phyloP scores from a whole-genome alignment of 2,888 invertebrate species.

The Deroplatys truncata region DNA sequence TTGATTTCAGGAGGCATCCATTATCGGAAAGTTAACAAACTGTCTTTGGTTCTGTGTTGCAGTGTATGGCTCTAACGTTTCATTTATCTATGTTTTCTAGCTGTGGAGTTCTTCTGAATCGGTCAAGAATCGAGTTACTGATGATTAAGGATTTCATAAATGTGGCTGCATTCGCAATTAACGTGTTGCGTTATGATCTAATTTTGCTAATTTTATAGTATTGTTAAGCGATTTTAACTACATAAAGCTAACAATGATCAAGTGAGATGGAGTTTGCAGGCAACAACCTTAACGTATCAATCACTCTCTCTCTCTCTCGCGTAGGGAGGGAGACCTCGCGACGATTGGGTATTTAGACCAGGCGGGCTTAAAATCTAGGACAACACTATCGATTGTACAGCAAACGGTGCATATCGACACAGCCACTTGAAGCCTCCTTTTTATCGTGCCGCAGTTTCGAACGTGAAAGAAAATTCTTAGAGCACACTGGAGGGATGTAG shows the following conservation, averaged over 20 bases:
- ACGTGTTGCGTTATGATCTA: no score
- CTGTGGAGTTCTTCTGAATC: no score
- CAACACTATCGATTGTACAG: not conserved
- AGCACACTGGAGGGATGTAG: not conserved
- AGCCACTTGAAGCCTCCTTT: not conserved
- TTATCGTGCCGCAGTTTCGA: not conserved
- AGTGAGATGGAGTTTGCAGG: not conserved
- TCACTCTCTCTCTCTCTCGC: not conserved
- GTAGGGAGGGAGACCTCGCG: not conserved
- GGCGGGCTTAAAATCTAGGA: not conserved
- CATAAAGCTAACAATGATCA: not conserved
- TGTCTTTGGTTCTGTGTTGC: no score
- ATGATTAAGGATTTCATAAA: no score
- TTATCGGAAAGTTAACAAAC: no score
- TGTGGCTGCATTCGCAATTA: no score
- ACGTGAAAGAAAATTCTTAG: no score
- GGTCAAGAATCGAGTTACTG: no score
- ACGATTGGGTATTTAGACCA: not conserved
- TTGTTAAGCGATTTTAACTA: not conserved
- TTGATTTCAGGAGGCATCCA: no score
- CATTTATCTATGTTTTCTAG: no score
- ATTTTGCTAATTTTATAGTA: no score
- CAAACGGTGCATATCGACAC: not conserved
- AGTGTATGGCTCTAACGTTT: no score
- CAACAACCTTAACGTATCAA: not conserved